Evolutionary conservation across 2,797 vertebrate species (phyloP).

Genomic region (Botia almorhae): DNA sequence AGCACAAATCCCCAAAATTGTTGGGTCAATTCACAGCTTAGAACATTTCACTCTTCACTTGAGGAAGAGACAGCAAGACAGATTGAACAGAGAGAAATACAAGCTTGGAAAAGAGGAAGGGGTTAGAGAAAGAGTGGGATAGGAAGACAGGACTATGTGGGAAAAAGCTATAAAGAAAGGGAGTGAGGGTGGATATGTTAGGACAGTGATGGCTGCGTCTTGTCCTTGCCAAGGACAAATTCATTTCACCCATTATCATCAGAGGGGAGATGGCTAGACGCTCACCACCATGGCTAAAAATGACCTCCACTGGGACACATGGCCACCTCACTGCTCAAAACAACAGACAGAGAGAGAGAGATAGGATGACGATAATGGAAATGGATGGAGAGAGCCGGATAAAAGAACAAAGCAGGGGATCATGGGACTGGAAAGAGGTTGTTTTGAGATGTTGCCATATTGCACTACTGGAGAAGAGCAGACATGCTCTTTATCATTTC

Average conservation of each 20-base stretch:
- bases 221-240: slow-evolving; percentile 54
- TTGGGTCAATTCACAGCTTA: slow-evolving; percentile 17
- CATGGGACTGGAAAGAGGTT: slow-evolving; percentile 37
- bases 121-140: slow-evolving; percentile 2
- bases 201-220: slow-evolving; percentile 7
- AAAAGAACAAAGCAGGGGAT: slow-evolving; percentile 19
- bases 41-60: slow-evolving; percentile 35
- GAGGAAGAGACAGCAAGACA: slow-evolving; percentile 19
- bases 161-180: slow-evolving; percentile 15
- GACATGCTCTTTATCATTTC: slow-evolving; percentile 46
- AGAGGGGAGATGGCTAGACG: slow-evolving; percentile 22
- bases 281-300: slow-evolving; percentile 40
- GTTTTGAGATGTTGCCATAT: slow-evolving; percentile 42
- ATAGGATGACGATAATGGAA: background rate
- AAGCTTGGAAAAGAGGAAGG: slow-evolving; percentile 1
- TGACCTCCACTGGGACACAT: slow-evolving; percentile 26
- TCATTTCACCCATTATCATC: slow-evolving; percentile 52
- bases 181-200: slow-evolving; percentile 7
- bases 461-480: slow-evolving; percentile 38
- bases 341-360: background rate
- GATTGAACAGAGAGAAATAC: background rate
- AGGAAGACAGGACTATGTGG: slow-evolving; percentile 18
- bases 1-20: background rate
- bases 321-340: background rate
- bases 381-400: background rate